A percentile compares a stretch with the other conserved stretches of the same genome.
Evolutionary conservation across 2,797 vertebrate genomes (phyloP).

Genomic region (Phalloptychus januarius): DNA sequence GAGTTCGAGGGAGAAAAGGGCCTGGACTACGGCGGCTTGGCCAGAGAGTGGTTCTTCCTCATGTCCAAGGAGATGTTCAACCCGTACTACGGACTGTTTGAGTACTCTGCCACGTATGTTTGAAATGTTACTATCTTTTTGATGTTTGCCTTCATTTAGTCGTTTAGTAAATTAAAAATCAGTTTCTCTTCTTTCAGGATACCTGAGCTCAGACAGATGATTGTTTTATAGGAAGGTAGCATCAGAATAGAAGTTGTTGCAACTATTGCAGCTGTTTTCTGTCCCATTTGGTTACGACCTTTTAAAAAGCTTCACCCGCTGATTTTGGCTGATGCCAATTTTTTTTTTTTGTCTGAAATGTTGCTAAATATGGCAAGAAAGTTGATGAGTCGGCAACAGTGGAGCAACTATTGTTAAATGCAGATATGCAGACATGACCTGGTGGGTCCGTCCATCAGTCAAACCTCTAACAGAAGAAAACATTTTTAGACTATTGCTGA

Average conservation of each 20-base stretch:
- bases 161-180: background rate
- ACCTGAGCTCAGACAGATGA: background rate
- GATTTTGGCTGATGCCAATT: too few relatives aligned
- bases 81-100: conserved; percentile 96
- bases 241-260: background rate
- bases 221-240: background rate
- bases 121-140: background rate
- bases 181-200: background rate
- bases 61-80: conserved; percentile 99
- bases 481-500: too few relatives aligned
- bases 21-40: conserved; percentile 94
- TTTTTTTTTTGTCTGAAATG: too few relatives aligned
- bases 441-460: too few relatives aligned
- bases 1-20: conserved; percentile 97
- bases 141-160: background rate
- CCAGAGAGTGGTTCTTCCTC: conserved; percentile 98
- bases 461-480: too few relatives aligned
- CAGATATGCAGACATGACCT: too few relatives aligned
- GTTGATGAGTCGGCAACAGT: too few relatives aligned
- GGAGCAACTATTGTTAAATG: too few relatives aligned
- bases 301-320: too few relatives aligned
- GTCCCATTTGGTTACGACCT: too few relatives aligned
- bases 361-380: too few relatives aligned
- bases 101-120: conserved; percentile 98
- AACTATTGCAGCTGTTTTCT: too few relatives aligned